phyloP scores from a whole-genome alignment of 1,140 invertebrate genomes.

The Oppia nitens region DNA sequence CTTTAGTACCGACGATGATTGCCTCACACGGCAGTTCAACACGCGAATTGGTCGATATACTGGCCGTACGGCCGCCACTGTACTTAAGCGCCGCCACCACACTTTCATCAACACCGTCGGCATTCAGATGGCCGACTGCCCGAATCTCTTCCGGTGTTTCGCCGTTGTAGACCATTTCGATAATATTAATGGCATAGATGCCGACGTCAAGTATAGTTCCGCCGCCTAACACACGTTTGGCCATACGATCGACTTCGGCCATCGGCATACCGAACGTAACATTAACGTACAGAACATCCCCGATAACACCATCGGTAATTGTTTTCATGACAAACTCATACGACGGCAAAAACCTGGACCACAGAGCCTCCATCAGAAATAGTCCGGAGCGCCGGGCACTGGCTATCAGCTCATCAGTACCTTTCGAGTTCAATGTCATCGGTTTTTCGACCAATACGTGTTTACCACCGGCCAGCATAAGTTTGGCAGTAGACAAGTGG shows the following conservation, averaged over 20 bases:
- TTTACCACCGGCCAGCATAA: slow-evolving; percentile 55
- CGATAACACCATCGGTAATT: slow-evolving; percentile 43
- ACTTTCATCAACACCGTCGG: slow-evolving; percentile 46
- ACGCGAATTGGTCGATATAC: slow-evolving; percentile 36
- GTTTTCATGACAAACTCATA: slow-evolving; percentile 44
- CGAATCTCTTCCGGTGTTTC: slow-evolving; percentile 40
- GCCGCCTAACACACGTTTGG: slow-evolving; percentile 48
- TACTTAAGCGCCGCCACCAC: slow-evolving; percentile 44
- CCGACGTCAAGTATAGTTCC: slow-evolving; percentile 65
- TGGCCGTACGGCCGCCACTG: slow-evolving; percentile 41
- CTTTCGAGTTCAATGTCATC: slow-evolving; percentile 47
- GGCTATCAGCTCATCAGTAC: too few relatives aligned
- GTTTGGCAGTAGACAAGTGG: slow-evolving; percentile 44
- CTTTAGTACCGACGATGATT: slow-evolving; percentile 47
- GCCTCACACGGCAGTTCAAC: slow-evolving; percentile 43
- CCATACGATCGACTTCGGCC: slow-evolving; percentile 38
- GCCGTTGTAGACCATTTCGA: slow-evolving; percentile 47
- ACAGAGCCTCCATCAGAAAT: slow-evolving; percentile 40
- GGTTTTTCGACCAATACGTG: slow-evolving; percentile 72
- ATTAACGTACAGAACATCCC: slow-evolving; percentile 47
- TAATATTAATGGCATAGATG: slow-evolving; percentile 59
- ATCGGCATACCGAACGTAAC: slow-evolving; percentile 46
- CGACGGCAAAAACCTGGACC: slow-evolving; percentile 60
- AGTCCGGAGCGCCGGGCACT: too few relatives aligned
- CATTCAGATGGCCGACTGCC: slow-evolving; percentile 44